Conservation (phyloP, 2,888 invertebrate species). For the Cosmia pyralina region DNA sequence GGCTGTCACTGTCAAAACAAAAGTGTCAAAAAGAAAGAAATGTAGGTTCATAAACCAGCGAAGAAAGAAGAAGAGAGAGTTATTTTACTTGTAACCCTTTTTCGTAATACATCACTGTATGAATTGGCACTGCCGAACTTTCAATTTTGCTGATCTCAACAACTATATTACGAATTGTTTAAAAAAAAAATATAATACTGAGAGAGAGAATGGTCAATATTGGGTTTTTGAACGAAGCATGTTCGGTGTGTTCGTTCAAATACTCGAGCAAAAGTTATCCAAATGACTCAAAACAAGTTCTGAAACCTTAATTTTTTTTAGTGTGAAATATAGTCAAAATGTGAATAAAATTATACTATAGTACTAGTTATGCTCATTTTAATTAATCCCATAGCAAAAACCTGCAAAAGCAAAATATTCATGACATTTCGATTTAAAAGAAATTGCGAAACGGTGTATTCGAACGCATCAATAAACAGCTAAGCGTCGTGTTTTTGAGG, state of each 20-base stretch:
- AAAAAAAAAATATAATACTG: background rate
- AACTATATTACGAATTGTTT: too few relatives aligned
- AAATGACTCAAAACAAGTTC: background rate
- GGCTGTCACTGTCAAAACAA: too few relatives aligned
- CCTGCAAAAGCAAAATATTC: background rate
- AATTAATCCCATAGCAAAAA: background rate
- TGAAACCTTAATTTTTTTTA: background rate
- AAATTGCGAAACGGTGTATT: background rate
- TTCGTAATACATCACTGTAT: background rate
- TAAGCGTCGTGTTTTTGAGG: conserved; percentile 55
- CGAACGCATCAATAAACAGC: conserved; percentile 51
- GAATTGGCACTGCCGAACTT: background rate
- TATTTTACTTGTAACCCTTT: too few relatives aligned
- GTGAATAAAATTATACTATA: background rate
- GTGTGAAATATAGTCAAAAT: background rate
- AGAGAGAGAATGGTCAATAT: too few relatives aligned
- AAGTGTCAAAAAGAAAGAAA: background rate
- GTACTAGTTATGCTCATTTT: background rate
- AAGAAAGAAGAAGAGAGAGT: rapidly evolving
- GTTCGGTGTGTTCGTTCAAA: conserved; percentile 1
- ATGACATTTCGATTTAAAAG: background rate
- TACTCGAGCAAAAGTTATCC: background rate
- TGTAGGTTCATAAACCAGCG: background rate
- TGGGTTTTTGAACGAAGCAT: background rate
- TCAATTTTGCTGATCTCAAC: background rate